phyloP scores from a whole-genome alignment of 1,140 invertebrate genomes.

The Mesaphorura yosii region DNA sequence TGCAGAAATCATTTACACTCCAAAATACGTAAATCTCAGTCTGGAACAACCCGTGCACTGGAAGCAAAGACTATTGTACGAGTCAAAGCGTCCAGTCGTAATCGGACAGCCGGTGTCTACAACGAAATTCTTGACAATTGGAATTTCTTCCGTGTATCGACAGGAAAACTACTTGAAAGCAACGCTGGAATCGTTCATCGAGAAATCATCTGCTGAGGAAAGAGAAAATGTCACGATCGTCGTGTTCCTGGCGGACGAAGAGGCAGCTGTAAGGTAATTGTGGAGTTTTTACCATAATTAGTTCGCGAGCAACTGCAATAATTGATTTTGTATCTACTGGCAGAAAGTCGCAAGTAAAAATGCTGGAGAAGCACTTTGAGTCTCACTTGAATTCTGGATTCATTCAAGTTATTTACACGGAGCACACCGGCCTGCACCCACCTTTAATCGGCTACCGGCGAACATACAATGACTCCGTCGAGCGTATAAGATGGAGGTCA shows the following conservation, averaged over 20 bases:
- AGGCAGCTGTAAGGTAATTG: slow-evolving; percentile 11
- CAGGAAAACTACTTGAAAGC: slow-evolving; percentile 24
- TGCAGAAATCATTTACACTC: too few species aligned
- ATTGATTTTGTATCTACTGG: slow-evolving; percentile 5
- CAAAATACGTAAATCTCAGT: too few species aligned
- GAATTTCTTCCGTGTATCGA: slow-evolving; percentile 26
- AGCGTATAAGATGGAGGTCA: slow-evolving; percentile 24
- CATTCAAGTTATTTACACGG: slow-evolving; percentile 26
- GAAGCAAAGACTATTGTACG: too few species aligned
- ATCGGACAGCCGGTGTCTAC: too few species aligned
- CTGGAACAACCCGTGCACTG: too few species aligned
- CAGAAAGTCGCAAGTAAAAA: slow-evolving; percentile 13
- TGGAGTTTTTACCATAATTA: neutral
- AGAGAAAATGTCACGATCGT: slow-evolving; percentile 16
- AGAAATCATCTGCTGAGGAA: slow-evolving; percentile 18
- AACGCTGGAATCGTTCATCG: slow-evolving; percentile 23
- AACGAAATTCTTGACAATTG: slow-evolving; percentile 23
- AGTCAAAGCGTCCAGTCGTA: too few species aligned
- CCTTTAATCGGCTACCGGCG: too few species aligned
- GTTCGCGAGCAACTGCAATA: neutral
- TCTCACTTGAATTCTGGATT: slow-evolving; percentile 24
- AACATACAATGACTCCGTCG: slow-evolving; percentile 24
- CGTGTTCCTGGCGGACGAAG: slow-evolving; percentile 25
- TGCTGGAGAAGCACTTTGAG: slow-evolving; percentile 18
- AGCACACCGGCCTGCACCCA: too few species aligned